These are phyloP conservation scores for Scolopax bukidnonensis DNA, from an alignment of 2,797 vertebrate species.

Conservation along the genomic window DNA sequence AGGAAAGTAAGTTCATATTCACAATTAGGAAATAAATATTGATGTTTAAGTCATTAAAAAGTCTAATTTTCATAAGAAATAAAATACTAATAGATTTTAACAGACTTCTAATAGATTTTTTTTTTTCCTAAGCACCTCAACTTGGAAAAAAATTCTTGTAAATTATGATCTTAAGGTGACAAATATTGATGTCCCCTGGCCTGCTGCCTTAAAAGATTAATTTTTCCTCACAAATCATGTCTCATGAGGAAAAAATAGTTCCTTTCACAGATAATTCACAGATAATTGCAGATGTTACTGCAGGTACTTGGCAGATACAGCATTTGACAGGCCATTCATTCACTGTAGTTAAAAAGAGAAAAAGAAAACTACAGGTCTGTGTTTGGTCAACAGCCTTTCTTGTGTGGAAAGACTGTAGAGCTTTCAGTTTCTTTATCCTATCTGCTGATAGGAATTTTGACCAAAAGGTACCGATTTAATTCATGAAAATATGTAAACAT, in stretches of 20 bases:
- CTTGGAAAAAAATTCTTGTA: neutral
- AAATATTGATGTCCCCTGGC: neutral
- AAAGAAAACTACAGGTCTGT: neutral
- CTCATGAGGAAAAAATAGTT: neutral
- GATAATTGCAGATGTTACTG: neutral
- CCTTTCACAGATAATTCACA: no score
- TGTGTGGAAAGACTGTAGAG: neutral
- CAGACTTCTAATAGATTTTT: neutral
- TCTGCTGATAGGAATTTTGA: neutral
- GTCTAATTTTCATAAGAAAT: neutral
- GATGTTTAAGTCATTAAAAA: neutral
- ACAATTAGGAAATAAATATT: neutral
- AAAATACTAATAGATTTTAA: neutral
- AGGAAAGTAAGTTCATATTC: neutral
- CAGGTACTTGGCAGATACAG: neutral
- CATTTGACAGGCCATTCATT: neutral
- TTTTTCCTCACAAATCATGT: neutral
- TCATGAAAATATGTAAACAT: neutral
- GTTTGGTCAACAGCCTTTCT: neutral
- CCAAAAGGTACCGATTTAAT: neutral
- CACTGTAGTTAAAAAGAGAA: neutral
- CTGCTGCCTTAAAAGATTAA: neutral
- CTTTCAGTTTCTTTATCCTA: neutral
- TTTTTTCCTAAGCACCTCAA: neutral
- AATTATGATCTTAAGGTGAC: neutral